Base-by-base conservation (phyloP, 2,888 invertebrate species). In the Autographa gamma region DNA sequence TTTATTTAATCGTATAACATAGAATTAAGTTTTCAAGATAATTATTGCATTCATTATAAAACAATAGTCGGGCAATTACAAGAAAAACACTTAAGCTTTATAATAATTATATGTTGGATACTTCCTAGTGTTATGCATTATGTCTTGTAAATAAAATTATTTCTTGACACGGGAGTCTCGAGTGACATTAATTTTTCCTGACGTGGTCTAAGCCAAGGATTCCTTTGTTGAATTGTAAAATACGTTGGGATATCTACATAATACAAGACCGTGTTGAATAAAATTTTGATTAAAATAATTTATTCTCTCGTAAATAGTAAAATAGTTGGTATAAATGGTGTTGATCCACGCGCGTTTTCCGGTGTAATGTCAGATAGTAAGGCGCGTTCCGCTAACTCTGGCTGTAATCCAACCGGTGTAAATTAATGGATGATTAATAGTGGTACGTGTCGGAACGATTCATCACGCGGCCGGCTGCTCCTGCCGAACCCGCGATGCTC, bases 351-450 rank as follows among this genome's bases (percentile, higher is more conserved):
- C 18, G 60, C 25, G 34, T 69, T 85, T 87, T 80, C 80, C 77
- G 74, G 83, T 86, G 80, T 85, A 85, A 87, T 86, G 81, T 78
- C 74, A 32, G 81, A 81, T 86, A 87, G 82, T 89, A 89, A 86
- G 84, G 83, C 76, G 83, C 80, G 76, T 76, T 77, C 78, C 78
- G 82, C 77, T 82, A 85, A 84, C 85, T 85, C 85, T 89, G 90
- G 91, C 89, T 71, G 63, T 84, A 84, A 85, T 89, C 91, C 90
- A 91, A 88, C 74, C 72, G 74, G 80, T 85, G 85, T 88, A 87
- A 89, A 90, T 89, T 88, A 87, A 82, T 87, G 85, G 80, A 85
- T 89, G 88, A 91, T 90, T 88, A 89, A 90, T 88, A 87, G 81
- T 78, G 71, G 54, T 64, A 81, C 76, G 77, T 56, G 72, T 74